Base-by-base conservation (phyloP, 2,797 vertebrate species). In the Poecilia wingei region DNA sequence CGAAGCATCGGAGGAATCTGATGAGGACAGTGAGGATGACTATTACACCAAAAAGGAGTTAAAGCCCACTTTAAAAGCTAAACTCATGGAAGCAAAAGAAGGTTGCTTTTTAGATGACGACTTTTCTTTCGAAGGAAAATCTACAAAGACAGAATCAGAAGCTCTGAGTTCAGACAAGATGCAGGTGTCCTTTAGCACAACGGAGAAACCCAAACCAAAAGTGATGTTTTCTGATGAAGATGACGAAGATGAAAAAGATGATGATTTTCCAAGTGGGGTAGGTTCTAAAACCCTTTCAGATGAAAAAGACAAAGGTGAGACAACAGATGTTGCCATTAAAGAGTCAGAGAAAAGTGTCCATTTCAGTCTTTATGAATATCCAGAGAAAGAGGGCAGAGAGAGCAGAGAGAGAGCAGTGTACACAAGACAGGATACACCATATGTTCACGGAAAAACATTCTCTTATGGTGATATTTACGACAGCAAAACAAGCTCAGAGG, bases 401-500 rank as follows among this genome's bases (percentile, higher is more conserved):
- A 93, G 89, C 75, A 91, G 90, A 83, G 94, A 92, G 59, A 93
- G 89, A 77, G 90, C 87, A 13, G 10, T 81, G 0, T 98, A 98
- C 82, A 96, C 97, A 76, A 96, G 98, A 82, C 98, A 99, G 88
- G 96, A 98, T 92, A 99, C 98, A 0, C 98, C 98, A 3, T 99
- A 98, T 33, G 97, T 98, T 0, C 97, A 97, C 0, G 96, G 97
- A 61, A 98, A 97, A 82, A 98, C 95, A 31, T 99, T 99, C 92
- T 97, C 97, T 43, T 99, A 99, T 22, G 89, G 98, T 49, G 98
- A 99, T 81, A 93, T 98, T 82, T 98, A 98, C 49, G 97, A 97
- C 90, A 96, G 96, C 75, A 96, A 95, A 86, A 91, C 93, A 43
- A 95, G 95, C 92, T 95, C 95, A 0, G 71, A 90, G 81, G 96